Conservation (phyloP, 2,797 vertebrate genomes). For the Clarias platycephalus region DNA sequence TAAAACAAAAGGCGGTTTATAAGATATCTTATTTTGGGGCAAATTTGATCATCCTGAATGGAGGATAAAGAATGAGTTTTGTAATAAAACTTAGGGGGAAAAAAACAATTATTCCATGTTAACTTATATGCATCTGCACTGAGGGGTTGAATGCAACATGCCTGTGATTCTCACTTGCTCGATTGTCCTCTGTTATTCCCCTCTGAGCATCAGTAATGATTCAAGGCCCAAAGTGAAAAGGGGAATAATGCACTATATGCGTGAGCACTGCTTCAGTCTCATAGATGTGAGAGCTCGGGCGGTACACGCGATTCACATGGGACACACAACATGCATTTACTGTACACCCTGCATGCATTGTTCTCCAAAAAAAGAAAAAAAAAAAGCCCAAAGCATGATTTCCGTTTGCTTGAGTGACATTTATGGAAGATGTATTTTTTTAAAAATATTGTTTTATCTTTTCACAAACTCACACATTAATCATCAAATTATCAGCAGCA, state of each 20-base stretch:
- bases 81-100: background rate
- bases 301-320: slow-evolving; percentile 74
- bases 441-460: background rate
- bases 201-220: slow-evolving; percentile 62
- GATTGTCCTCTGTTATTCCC: slow-evolving; percentile 41
- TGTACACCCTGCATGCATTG: background rate
- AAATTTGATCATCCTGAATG: background rate
- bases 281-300: slow-evolving; percentile 62
- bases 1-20: background rate
- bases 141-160: slow-evolving; percentile 22
- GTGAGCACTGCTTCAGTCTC: slow-evolving; percentile 64
- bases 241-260: slow-evolving; percentile 49
- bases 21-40: background rate
- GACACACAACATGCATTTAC: slow-evolving; percentile 24
- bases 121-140: background rate
- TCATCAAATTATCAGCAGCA: background rate
- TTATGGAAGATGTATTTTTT: background rate
- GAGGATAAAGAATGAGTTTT: background rate
- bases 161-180: slow-evolving; percentile 67
- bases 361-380: background rate
- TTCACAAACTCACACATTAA: background rate
- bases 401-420: background rate
- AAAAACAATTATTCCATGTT: background rate
- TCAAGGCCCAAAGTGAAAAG: slow-evolving; percentile 43
- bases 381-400: background rate